Evolutionary conservation across 2,888 invertebrate genomes (phyloP), one percentile per base, ranked within the genome.

Genomic region (Nowickia ferox): DNA sequence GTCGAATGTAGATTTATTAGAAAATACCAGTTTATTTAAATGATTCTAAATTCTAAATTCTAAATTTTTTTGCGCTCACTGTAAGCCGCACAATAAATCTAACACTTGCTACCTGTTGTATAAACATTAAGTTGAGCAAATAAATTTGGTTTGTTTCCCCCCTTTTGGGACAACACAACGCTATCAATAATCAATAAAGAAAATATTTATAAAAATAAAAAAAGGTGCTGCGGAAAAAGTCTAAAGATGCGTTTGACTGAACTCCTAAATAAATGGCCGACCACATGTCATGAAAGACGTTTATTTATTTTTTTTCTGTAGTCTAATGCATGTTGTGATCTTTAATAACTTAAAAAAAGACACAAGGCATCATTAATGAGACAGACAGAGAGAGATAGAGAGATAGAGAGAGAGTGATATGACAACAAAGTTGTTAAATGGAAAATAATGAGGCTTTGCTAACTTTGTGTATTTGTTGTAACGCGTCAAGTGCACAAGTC

Each of bases 101-200:
- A 30, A 38, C 61, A 76, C 76, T 55, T 53, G 65, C 65, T 66
- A 46, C 76, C 65, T 65, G 38, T 65, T 46, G 5, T 59, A 46
- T 38, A 57, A 57, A 55, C 44, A 30, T 66, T 46, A 59, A 19
- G 57, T 51, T 53, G n/a, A 72, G 19, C 55, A 72, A 72, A 71
- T 55, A 71, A 40, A 44, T 69, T 40, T 42, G 2, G 9, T 30
- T 17, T 57, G 19, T 19, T 55, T 44, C 46, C 66, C 19, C 53
- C 11, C 3, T 8, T n/a, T 9, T 13, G 9, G 11, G 15, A 10
- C 13, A 15, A 30, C 13, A 30, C 57, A 22, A 30, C 15, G 15
- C 9, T 51, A 15, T 30, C 8, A 17, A 61, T 10, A 30, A 30
- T 22, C 68, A 53, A 69, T 42, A 42, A 55, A 13, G 10, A 40